Evolutionary conservation across 2,888 invertebrate species (phyloP), one percentile per base, ranked within the genome.

Genomic region (Capitulum mitella): DNA sequence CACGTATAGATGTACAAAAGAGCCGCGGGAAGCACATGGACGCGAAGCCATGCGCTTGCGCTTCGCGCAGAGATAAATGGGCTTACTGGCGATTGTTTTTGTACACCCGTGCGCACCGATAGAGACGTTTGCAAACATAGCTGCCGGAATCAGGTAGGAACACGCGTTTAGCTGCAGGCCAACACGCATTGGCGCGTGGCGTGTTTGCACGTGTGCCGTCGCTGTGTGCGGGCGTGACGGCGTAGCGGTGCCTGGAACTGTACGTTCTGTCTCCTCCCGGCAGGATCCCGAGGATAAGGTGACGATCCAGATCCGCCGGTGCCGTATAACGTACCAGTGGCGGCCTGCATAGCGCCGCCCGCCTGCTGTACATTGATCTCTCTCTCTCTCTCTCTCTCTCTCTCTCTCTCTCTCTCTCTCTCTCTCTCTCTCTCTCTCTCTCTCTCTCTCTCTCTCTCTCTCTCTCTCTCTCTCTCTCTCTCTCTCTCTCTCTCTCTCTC

Each of bases 401-500:
- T 37, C 46, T 76, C 76, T 58, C 61, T 78, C 58, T 48, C 48
- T 79, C 48, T 51, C 16, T 32, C 75, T 43, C 64, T 77, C 26
- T 14, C 43, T 43, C 43, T 43, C 43, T 43, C 43, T 43, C 43
- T 43, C 37, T 80, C 80, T 78, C 51, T 29, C 26, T 81, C 34
- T 79, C 40, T 51, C 46, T 29, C 43, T 37, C 19, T 75, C 43
- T 70, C 19, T 5, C 77, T 8, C 14, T 37, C 46, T 76, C 76
- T 58, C 61, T 78, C 58, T 48, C 48, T 79, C 48, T 51, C 16
- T 32, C 75, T 43, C 64, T 77, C 26, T 14, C 43, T 43, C 43
- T 43, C 43, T 43, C 43, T 43, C 43, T 43, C 37, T 80, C 80
- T 78, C 51, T 29, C 26, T 81, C 34, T 79, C 40, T 51, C 46